Evolutionary conservation across 2,113 vertebrate species (phyloP), one percentile per base, ranked within the genome.

Genomic region (Progne subis): DNA sequence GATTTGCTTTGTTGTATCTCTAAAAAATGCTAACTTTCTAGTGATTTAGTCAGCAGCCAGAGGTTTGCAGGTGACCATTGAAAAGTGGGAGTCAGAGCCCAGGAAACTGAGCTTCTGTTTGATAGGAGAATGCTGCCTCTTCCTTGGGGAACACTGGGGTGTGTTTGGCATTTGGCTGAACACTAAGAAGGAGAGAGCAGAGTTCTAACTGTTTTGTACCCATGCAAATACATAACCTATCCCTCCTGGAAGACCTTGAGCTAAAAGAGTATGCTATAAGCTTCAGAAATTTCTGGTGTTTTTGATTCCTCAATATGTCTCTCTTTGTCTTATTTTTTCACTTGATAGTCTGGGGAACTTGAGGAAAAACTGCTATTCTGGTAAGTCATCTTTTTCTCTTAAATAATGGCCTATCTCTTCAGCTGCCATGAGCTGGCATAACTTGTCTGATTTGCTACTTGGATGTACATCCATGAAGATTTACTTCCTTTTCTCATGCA

Each of bases 111-210:
- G 8, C 9, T 63, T 39, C 32, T 63, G 3, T 44, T 87, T 37
- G 28, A 19, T 16, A 29, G 46, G 60, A 63, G 24, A 72, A 76
- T 20, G 11, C 29, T 47, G 31, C 39, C 32, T 39, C 18, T 57
- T 94, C 20, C 43, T 43, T 0, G 0, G 44, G 18, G 41, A 81
- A 41, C 7, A 34, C 0, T 0, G 1, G 11, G 25, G 8, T 31
- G 67, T 67, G 15, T 47, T 15, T 64, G 50, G 5, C 56, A 47
- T 37, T 60, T 76, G 63, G 10, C 37, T 75, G 32, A 84, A 76
- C 1, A 3, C 6, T 61, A 55, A 46, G 32, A 26, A 86, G 18
- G 15, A 57, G 19, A 50, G 1, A 55, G 5, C 13, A 50, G 7
- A 23, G 8, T n/a, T 64, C 11, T 17, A 41, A 41, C 14, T 57